phyloP scores from a whole-genome alignment of 2,113 vertebrate species.

The Tupaia chinensis region DNA sequence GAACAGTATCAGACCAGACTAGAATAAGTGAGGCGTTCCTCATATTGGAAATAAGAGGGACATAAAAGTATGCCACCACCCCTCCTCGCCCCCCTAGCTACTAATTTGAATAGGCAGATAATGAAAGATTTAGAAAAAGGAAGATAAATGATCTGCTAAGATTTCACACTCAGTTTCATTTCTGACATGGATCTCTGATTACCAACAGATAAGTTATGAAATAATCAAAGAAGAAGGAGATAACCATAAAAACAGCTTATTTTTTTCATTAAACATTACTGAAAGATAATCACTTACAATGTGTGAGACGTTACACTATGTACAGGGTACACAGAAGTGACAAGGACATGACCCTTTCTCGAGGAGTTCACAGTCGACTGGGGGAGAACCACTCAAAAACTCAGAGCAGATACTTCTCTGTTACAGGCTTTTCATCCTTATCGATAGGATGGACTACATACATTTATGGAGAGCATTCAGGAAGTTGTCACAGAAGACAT shows the following conservation, averaged over 20 bases:
- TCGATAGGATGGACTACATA: background rate
- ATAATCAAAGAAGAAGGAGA: constrained; percentile 54
- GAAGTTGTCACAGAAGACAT: background rate
- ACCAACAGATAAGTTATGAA: constrained; percentile 43
- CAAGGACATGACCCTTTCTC: background rate
- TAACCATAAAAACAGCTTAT: constrained; percentile 26
- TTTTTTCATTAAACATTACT: constrained; percentile 44
- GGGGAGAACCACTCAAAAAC: constrained; percentile 14
- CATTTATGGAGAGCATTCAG: background rate
- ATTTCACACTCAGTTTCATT: constrained; percentile 60
- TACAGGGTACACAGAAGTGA: background rate
- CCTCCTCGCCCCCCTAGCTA: background rate
- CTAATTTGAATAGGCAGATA: constrained; percentile 52
- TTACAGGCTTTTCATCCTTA: background rate
- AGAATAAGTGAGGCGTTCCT: constrained; percentile 76
- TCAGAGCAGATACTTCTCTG: constrained; percentile 2
- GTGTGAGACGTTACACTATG: background rate
- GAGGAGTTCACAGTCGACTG: background rate
- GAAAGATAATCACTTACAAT: constrained; percentile 16
- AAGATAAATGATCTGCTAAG: constrained; percentile 34
- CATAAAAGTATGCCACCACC: constrained; percentile 35
- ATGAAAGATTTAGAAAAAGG: constrained; percentile 34
- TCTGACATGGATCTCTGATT: constrained; percentile 65
- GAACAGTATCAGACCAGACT: constrained; percentile 84
- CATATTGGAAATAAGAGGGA: constrained; percentile 47